Conservation (phyloP, 2,888 invertebrate species). For the Galerucella nymphaeae region DNA sequence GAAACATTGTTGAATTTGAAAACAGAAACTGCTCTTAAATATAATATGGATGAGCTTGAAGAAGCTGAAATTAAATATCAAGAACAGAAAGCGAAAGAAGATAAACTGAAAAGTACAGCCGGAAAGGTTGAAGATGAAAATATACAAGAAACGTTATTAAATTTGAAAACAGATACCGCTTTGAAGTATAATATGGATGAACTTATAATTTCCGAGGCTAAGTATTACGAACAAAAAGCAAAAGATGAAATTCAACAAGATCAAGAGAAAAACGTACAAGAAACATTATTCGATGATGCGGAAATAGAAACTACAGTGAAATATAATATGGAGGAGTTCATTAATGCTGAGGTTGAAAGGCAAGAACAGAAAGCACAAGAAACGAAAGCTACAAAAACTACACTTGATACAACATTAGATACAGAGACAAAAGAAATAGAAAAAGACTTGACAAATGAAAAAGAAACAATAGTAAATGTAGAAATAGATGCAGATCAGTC, state of each 20-base stretch:
- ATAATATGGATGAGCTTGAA: conserved; percentile 45
- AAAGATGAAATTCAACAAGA: background rate
- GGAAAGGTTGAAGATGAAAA: conserved; percentile 8
- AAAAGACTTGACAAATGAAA: background rate
- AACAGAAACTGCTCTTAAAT: conserved; percentile 19
- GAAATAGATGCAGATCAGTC: background rate
- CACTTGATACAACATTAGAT: background rate
- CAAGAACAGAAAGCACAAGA: background rate
- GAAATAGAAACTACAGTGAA: background rate
- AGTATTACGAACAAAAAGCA: background rate
- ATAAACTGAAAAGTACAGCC: background rate
- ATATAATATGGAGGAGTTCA: background rate
- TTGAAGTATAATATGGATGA: background rate
- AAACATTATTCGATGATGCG: background rate
- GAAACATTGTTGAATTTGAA: background rate
- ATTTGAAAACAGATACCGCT: background rate
- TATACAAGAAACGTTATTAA: background rate
- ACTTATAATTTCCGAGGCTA: background rate
- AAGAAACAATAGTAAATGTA: background rate
- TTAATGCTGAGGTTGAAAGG: background rate
- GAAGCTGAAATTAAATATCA: conserved; percentile 51
- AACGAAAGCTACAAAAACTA: background rate
- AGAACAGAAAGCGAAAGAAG: conserved; percentile 30
- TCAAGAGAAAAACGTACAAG: background rate
- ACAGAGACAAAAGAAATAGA: background rate